Conservation (phyloP, 2,797 vertebrate genomes). For the Sebastes itinus region DNA sequence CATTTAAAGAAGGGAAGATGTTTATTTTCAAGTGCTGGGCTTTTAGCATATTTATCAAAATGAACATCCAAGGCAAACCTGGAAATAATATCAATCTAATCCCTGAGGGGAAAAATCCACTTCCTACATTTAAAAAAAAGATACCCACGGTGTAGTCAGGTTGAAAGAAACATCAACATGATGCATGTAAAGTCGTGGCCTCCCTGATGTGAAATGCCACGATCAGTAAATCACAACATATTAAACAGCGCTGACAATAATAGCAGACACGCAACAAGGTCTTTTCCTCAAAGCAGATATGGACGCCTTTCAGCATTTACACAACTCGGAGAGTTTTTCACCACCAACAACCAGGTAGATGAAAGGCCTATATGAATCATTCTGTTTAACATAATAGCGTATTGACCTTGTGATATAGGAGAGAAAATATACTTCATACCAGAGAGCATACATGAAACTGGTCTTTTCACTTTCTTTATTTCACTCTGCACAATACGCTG, state of each 20-base stretch:
- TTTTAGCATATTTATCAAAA: conserved; percentile 73
- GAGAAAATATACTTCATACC: conserved; percentile 45
- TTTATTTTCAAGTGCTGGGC: conserved; percentile 69
- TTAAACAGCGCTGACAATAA: conserved; percentile 34
- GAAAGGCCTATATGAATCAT: conserved; percentile 58
- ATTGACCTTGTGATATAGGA: conserved; percentile 63
- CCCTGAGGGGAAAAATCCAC: conserved; percentile 42
- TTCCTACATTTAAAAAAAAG: conserved; percentile 18
- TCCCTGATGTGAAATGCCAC: conserved; percentile 39
- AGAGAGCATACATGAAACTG: conserved; percentile 21
- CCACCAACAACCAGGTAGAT: conserved; percentile 21
- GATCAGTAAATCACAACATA: conserved; percentile 50
- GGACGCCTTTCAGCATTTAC: conserved; percentile 39
- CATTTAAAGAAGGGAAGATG: conserved; percentile 62
- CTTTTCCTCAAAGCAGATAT: conserved; percentile 31
- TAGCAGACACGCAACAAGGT: conserved; percentile 22
- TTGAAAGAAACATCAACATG: conserved; percentile 49
- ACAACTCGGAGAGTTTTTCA: conserved; percentile 47
- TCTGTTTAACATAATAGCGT: conserved; percentile 63
- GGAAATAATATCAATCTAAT: conserved; percentile 57
- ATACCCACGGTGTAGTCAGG: conserved; percentile 35
- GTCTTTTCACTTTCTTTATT: conserved; percentile 44
- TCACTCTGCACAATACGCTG: conserved; percentile 9
- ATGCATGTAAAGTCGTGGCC: conserved; percentile 50
- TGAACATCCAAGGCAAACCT: conserved; percentile 50